Base-by-base conservation (phyloP, 2,113 vertebrate genomes). In the Myiozetetes cayanensis region DNA sequence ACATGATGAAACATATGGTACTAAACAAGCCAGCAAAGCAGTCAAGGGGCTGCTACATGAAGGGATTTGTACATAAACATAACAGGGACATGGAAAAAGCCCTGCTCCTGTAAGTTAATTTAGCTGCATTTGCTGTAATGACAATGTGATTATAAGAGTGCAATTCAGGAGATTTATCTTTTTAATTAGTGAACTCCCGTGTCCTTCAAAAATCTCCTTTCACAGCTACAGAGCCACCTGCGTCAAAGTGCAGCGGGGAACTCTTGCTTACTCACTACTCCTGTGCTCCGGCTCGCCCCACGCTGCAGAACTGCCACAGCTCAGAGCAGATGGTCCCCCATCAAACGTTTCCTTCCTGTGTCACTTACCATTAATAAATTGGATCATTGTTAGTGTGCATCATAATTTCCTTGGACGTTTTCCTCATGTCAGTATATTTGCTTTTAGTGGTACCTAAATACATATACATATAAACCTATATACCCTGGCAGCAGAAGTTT, bases 121-220 rank as follows among this genome's bases (percentile, higher is more conserved):
- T 94, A 83, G 92, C 82, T 87, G 72, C 0, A 1, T 83, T 87
- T 89, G 73, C 73, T 65, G 63, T 88, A 93, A 96, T 85, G 89
- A 76, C 85, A 85, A 85, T 58, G 52, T 87, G 93, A 95, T 95
- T 92, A 93, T n/a, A 88, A 66, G 43, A 78, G 44, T 76, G 80
- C 61, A 94, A 93, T 96, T 92, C 73, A 94, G 70, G 68, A 93
- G 96, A 96, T 94, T 96, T 96, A 96, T 96, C 89, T 93, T 89
- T 95, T 96, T 97, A 96, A 97, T 95, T 91, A 96, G 87, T 77
- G 89, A 93, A 88, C 75, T 90, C 92, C 62, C 7, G 8, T 94
- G 92, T 95, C 94, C 93, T 96, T 97, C 95, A 93, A 94, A 97
- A 87, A 68, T 77, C 82, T 84, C 91, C 86, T 96, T 87, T 88